These are phyloP conservation scores for Todiramphus chloris DNA, from an alignment of 2,113 vertebrate species.

Conservation along the genomic window DNA sequence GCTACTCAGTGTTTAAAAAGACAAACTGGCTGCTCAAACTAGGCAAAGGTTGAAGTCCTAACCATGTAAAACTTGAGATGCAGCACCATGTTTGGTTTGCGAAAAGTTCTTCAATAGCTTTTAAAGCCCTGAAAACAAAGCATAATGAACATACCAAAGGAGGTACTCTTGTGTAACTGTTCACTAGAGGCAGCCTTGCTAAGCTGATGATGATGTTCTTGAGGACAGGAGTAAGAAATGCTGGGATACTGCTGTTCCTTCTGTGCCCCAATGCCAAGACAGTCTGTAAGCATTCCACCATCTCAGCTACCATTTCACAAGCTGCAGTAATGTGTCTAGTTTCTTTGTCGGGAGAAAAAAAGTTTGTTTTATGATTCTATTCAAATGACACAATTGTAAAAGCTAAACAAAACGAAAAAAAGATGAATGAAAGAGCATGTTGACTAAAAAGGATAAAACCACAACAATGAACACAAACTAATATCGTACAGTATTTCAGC, in stretches of 20 bases:
- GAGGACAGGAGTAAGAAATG: constrained; percentile 89
- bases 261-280: constrained; percentile 85
- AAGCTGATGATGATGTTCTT: constrained; percentile 91
- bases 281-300: constrained; percentile 90
- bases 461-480: neutral
- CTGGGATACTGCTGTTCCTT: constrained; percentile 81
- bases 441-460: neutral
- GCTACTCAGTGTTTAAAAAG: neutral
- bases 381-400: neutral
- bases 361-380: neutral
- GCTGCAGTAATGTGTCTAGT: constrained; percentile 72
- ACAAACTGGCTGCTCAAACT: neutral
- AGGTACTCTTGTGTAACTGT: constrained; percentile 93
- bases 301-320: constrained; percentile 89
- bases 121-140: neutral
- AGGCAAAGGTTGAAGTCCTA: neutral
- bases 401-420: neutral
- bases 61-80: neutral
- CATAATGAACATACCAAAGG: constrained; percentile 82
- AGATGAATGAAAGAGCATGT: neutral
- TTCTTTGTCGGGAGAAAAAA: constrained; percentile 65
- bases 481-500: neutral
- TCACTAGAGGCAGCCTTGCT: constrained; percentile 92
- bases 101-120: neutral
- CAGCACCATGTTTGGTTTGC: neutral